Evolutionary conservation across 2,888 invertebrate species (phyloP).

Genomic region (Caenorhabditis afra): DNA sequence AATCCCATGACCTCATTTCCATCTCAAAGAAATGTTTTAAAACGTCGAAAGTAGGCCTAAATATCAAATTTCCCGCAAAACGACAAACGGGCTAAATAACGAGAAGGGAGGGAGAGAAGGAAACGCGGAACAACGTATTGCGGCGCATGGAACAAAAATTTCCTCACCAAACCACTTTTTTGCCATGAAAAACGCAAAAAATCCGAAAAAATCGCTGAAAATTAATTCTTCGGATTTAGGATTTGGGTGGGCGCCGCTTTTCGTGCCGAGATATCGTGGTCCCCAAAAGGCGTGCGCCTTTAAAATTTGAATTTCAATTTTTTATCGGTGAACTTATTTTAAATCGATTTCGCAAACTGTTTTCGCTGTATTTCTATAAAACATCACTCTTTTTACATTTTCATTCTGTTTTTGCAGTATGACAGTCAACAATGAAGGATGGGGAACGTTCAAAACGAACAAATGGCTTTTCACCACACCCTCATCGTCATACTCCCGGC

Average conservation of each 20-base stretch:
- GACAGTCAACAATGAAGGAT: slow-evolving; percentile 51
- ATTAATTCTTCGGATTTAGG: slow-evolving; percentile 36
- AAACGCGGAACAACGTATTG: slow-evolving; percentile 24
- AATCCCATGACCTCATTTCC: too few relatives aligned
- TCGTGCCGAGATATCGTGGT: slow-evolving; percentile 41
- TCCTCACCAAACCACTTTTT: slow-evolving; percentile 9
- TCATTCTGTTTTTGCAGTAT: slow-evolving; percentile 27
- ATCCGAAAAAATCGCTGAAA: slow-evolving; percentile 25
- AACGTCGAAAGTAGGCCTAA: neutral
- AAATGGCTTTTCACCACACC: slow-evolving; percentile 59
- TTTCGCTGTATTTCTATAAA: slow-evolving; percentile 6
- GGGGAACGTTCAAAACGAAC: slow-evolving; percentile 54
- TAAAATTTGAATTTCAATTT: slow-evolving; percentile 22
- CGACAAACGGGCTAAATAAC: too few relatives aligned
- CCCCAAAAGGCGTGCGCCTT: slow-evolving; percentile 47
- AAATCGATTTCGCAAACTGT: neutral
- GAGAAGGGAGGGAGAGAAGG: slow-evolving; percentile 2
- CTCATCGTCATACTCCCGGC: slow-evolving; percentile 47
- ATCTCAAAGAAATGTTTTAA: too few relatives aligned
- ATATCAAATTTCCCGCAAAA: neutral
- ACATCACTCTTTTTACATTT: neutral
- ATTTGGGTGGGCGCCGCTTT: slow-evolving; percentile 33
- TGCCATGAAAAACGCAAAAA: slow-evolving; percentile 23
- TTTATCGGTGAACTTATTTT: neutral
- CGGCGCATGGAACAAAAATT: slow-evolving; percentile 15